A percentile compares a stretch with the other conserved stretches of the same genome.
Evolutionary conservation across 92 coral and sea anemone genomes (phyloP).

Genomic region (Phenganax subtilis): DNA sequence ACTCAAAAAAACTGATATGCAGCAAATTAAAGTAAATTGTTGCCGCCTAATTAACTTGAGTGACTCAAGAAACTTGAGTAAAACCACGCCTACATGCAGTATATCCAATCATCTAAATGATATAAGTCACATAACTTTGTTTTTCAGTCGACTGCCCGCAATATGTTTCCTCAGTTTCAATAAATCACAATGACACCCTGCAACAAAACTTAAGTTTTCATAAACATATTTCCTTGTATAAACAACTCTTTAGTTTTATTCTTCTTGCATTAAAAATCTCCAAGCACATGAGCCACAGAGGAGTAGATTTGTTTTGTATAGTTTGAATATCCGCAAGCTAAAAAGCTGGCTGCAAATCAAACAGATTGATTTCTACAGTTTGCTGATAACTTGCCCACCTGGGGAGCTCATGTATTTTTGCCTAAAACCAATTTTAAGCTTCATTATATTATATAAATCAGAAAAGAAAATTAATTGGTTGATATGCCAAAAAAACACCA

Average conservation of each 20-base stretch:
- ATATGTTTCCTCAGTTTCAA: background rate
- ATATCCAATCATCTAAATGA: background rate
- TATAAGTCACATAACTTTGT: background rate
- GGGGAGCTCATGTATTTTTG: background rate
- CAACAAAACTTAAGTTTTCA: background rate
- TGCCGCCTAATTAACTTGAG: background rate
- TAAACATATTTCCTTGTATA: background rate
- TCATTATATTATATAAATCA: too few relatives aligned
- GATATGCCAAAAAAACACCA: too few relatives aligned
- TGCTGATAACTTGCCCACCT: background rate
- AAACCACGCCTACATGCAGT: slow-evolving; percentile 7
- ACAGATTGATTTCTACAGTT: slow-evolving; percentile 16
- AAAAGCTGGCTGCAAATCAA: slow-evolving; percentile 3
- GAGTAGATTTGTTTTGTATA: background rate
- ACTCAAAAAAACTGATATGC: background rate
- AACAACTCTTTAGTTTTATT: background rate
- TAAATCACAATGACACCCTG: background rate
- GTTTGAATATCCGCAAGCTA: background rate
- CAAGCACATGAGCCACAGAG: background rate
- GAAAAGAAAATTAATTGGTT: too few relatives aligned
- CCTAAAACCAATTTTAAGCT: background rate
- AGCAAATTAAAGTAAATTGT: slow-evolving; percentile 10
- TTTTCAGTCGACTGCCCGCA: background rate
- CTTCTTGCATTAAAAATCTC: background rate
- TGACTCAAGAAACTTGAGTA: background rate